Base-by-base conservation (phyloP, 2,113 vertebrate genomes). In the Chinchilla lanigera region DNA sequence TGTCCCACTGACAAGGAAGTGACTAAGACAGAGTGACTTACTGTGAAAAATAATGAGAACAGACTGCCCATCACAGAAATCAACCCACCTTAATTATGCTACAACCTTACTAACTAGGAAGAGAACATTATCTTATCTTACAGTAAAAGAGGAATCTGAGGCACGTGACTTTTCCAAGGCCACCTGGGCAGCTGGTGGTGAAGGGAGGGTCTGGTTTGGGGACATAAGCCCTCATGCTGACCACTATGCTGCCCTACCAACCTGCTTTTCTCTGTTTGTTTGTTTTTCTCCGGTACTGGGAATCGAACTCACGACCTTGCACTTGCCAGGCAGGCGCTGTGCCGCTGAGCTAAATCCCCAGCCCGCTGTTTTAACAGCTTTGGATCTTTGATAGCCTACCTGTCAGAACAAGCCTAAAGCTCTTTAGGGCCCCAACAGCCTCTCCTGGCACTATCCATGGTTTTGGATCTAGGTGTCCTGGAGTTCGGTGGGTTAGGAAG, bases 391-490 rank as follows among this genome's bases (percentile, higher is more conserved):
- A 73, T 82, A 2, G 7, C 7, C 20, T 44, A 44, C 24, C 8
- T n/a, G 47, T 44, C 44, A 54, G 47, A 19, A 90, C 38, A 56
- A 13, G 19, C 5, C 52, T 26, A 0, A 24, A 20, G 60, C 24
- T 89, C 33, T 89, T 20, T 28, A 30, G 33, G 60, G 44, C 52
- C 44, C n/a, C 41, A 35, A 4, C 24, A 33, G 5, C 65, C 2
- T 12, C 52, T 1, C 26, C 60, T 20, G 3, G 52, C 1, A 16
- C 54, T 41, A 0, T 13, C 80, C 38, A 0, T 24, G 4, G 38
- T 81, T 41, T 61, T 81, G 50, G 24, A 26, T 81, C 86, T 35
- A 0, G 2, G 4, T 35, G 60, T 44, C 50, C 58, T 26, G 14
- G 54, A 41, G 44, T 54, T 47, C 7, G 13, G 3, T 7, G 22